A percentile compares a stretch with the other conserved stretches of the same genome.
These are phyloP conservation scores for Drosophila leonis DNA, from an alignment of 2,888 invertebrate genomes.

Conservation along the genomic window DNA sequence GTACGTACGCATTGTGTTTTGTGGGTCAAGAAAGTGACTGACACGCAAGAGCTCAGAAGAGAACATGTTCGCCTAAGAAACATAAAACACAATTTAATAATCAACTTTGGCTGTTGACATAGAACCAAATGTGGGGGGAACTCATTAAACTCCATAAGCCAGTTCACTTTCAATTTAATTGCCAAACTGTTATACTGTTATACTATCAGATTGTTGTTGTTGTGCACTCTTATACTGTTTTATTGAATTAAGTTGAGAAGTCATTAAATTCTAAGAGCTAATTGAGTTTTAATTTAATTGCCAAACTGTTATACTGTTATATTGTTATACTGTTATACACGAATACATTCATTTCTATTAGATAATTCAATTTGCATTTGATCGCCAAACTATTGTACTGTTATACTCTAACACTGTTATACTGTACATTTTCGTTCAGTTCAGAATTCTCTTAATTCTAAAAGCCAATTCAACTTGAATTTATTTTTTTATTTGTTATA, in stretches of 20 bases:
- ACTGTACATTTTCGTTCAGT: too few species aligned
- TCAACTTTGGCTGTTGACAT: background rate
- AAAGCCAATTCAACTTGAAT: too few species aligned
- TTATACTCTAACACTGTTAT: too few species aligned
- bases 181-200: slow-evolving; percentile 5
- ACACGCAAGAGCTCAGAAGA: background rate
- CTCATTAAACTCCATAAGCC: background rate
- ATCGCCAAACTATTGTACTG: too few species aligned
- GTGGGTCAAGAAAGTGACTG: slow-evolving; percentile 41
- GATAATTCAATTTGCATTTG: too few species aligned
- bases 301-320: background rate
- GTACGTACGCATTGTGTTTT: slow-evolving; percentile 8
- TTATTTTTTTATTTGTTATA: too few species aligned
- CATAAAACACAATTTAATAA: slow-evolving; percentile 1
- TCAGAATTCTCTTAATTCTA: too few species aligned
- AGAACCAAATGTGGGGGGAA: background rate
- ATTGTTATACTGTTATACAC: background rate
- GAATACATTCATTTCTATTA: too few species aligned
- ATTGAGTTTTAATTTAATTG: background rate
- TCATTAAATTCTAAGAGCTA: background rate
- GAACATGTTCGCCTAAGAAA: background rate
- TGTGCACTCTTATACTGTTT: background rate
- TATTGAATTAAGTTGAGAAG: background rate
- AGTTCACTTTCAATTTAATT: slow-evolving; percentile 1
- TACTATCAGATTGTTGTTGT: background rate